Percentiles rank a stretch among this genome's conserved stretches.
phyloP scores from a whole-genome alignment of 2,797 vertebrate genomes.

The Glossophaga mutica region DNA sequence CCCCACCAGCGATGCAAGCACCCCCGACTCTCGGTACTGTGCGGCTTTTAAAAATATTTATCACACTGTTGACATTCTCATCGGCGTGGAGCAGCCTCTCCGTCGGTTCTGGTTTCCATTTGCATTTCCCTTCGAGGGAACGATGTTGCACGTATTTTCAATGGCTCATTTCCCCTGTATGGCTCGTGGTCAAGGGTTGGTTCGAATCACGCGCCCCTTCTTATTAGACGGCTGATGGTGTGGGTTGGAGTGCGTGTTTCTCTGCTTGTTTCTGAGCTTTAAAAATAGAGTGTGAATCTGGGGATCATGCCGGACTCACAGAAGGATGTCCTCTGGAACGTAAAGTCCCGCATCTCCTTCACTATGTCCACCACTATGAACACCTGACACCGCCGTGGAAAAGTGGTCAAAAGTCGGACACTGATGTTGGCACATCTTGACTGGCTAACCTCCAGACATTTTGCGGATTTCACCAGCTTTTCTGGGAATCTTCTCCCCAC shows the following conservation, averaged over 20 bases:
- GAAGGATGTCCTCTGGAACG: accelerated
- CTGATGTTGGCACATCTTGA: accelerated
- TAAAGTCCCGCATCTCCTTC: accelerated
- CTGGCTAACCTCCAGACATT: accelerated
- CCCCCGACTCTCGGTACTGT: accelerated
- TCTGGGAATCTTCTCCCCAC: too few species aligned
- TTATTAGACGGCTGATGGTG: background rate
- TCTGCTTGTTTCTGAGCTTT: background rate
- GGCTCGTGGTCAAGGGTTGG: background rate
- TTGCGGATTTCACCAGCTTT: background rate
- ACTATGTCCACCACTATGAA: too few species aligned
- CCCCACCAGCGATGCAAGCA: background rate
- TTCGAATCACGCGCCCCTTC: background rate
- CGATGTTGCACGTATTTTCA: background rate
- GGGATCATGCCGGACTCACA: background rate
- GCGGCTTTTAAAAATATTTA: too few species aligned
- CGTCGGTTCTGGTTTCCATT: background rate
- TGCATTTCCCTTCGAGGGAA: background rate
- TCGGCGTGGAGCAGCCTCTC: accelerated
- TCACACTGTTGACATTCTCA: background rate
- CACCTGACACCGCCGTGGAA: accelerated
- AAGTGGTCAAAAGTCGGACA: background rate
- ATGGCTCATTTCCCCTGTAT: accelerated
- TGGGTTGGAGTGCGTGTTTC: background rate
- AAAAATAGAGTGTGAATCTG: too few species aligned